Evolutionary conservation across 2,888 invertebrate genomes (phyloP), one percentile per base, ranked within the genome.

Genomic region (Caenorhabditis zanzibari): DNA sequence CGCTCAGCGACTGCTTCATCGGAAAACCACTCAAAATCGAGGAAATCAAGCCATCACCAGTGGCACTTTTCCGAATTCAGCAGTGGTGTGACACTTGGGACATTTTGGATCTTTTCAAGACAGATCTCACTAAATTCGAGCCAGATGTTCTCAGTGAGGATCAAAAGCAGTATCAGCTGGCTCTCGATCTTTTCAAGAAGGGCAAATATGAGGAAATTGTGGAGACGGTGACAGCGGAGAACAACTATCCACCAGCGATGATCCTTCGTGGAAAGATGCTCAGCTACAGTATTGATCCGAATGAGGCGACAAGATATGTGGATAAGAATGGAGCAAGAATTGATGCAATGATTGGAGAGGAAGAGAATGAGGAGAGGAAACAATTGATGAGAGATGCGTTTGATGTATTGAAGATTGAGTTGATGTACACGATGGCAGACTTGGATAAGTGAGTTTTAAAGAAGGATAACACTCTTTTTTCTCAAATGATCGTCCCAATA

Each of bases 21-120:
- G 66, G 64, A 28, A 74, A 73, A 32, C 63, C 76, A 12, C 47
- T 32, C 4, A 74, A 79, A 41, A 49, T 79, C 32, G 54, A 63
- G 0, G 59, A 75, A 14, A 10, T 74, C 12, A 35, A 64, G 6
- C 79, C 79, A 22, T 41, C 22, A 9, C 83, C 83, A 32, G 19
- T 83, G 3, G 73, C 74, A 3, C 35, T 79, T 0, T 83, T 71
- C 64, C 28, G 83, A 22, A 75, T 83, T 35, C 83, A 83, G 44
- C 79, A 79, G 49, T 83, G 83, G 83, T 79, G 63, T 47, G 83
- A 83, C 35, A 83, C 79, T 6, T 83, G 83, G 83, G 83, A 83
- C 41, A 22, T 79, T 32, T 35, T 74, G 22, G 83, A 83, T 71
- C 41, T 83, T 22, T 83, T 83, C 75, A 83, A 83, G 28, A 64